A percentile compares a stretch with the other conserved stretches of the same genome.
Evolutionary conservation across 2,113 vertebrate species (phyloP).

Genomic region (Vidua chalybeata): DNA sequence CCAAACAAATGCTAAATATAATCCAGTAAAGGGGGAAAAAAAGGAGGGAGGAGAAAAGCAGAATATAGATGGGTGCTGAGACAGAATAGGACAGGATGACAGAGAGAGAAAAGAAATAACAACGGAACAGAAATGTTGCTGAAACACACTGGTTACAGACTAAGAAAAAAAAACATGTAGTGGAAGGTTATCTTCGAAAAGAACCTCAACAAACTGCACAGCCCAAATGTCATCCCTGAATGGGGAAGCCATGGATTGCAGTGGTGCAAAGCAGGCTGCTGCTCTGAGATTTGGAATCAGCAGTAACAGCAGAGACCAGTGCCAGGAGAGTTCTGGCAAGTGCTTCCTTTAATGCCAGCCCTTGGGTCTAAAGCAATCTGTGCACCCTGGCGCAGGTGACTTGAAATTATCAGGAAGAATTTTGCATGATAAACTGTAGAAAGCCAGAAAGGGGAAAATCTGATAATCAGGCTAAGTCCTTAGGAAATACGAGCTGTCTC

Average conservation of each 20-base stretch:
- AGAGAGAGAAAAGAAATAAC: slow-evolving; percentile 11
- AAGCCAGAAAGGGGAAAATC: not conserved
- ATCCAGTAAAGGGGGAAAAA: not conserved
- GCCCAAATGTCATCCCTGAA: not conserved
- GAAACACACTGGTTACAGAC: not conserved
- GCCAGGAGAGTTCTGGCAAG: not conserved
- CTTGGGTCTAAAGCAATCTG: not conserved
- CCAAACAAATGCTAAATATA: slow-evolving; percentile 52
- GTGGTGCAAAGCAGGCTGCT: not conserved
- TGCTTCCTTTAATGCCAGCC: not conserved
- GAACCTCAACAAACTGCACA: not conserved
- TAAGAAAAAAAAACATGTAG: not conserved
- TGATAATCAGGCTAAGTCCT: slow-evolving; percentile 7
- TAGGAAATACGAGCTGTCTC: slow-evolving; percentile 14
- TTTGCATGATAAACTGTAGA: not conserved
- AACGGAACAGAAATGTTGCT: not conserved
- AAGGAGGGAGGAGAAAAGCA: not conserved
- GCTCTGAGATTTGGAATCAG: not conserved
- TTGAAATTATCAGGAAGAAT: not conserved
- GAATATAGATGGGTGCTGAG: slow-evolving; percentile 6
- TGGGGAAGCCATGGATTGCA: not conserved
- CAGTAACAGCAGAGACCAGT: not conserved
- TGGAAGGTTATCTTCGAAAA: not conserved
- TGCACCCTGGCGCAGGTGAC: not conserved
- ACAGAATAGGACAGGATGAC: not conserved